Evolutionary conservation across 1,140 invertebrate genomes (phyloP).

Genomic region (Geopemphigus sp.): DNA sequence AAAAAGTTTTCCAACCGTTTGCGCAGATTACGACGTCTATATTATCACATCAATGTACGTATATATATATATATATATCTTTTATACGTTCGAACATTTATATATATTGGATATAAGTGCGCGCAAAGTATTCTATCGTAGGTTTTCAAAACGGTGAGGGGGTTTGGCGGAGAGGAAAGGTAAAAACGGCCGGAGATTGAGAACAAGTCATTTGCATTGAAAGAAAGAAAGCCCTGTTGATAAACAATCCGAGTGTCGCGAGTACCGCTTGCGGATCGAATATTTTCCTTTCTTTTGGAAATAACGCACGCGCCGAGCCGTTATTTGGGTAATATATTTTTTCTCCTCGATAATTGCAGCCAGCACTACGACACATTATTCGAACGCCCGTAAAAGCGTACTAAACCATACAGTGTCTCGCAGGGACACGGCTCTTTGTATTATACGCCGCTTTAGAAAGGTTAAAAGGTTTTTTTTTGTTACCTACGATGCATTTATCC

Average conservation of each 20-base stretch:
- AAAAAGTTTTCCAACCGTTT: not conserved
- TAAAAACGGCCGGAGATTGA: not conserved
- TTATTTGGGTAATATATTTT: constrained; percentile 41
- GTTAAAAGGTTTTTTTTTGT: constrained; percentile 48
- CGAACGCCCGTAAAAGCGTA: not conserved
- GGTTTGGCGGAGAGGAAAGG: too few relatives aligned
- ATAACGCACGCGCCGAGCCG: not conserved
- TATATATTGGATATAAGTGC: too few relatives aligned
- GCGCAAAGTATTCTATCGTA: not conserved
- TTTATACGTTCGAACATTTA: too few relatives aligned
- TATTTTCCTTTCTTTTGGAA: not conserved
- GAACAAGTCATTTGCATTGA: not conserved
- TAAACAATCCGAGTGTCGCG: not conserved
- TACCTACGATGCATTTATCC: constrained; percentile 14
- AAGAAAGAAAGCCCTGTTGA: not conserved
- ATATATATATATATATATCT: too few relatives aligned
- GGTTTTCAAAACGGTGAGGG: not conserved
- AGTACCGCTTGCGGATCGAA: too few relatives aligned
- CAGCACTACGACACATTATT: constrained; percentile 21
- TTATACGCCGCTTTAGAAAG: constrained; percentile 7
- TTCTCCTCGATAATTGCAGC: constrained; percentile 39
- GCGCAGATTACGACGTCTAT: not conserved
- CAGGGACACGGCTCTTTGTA: not conserved
- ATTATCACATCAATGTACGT: too few relatives aligned
- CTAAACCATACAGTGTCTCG: too few relatives aligned